phyloP scores from a whole-genome alignment of 2,113 vertebrate genomes.

The Xiphorhynchus elegans region DNA sequence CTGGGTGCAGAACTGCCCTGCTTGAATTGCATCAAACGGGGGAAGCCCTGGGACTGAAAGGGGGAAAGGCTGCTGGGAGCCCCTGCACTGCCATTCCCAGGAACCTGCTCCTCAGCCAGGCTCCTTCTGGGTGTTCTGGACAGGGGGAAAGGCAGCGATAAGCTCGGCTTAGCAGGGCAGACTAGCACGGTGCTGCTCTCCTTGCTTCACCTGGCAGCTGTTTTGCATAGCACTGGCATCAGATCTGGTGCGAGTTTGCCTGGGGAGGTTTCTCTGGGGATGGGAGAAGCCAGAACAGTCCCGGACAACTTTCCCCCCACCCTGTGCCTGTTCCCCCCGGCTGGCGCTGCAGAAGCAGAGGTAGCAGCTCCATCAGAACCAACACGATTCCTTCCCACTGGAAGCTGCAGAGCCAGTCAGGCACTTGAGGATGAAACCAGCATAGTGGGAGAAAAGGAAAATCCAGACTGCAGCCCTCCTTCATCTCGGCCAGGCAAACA shows the following conservation, averaged over 20 bases:
- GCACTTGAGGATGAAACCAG: background rate
- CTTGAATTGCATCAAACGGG: background rate
- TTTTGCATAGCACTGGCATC: slow-evolving; percentile 77
- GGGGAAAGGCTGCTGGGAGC: background rate
- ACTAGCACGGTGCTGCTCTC: background rate
- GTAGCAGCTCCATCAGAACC: background rate
- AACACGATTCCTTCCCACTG: background rate
- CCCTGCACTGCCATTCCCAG: background rate
- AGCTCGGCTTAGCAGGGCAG: background rate
- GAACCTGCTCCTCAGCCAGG: background rate
- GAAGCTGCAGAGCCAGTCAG: background rate
- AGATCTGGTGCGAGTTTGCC: slow-evolving; percentile 73
- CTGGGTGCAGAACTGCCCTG: background rate
- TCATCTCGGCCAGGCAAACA: background rate
- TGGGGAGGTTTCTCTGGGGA: slow-evolving; percentile 76
- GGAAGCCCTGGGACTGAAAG: background rate
- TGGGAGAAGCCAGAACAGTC: slow-evolving; percentile 62
- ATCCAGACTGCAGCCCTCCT: background rate
- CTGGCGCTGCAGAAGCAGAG: background rate
- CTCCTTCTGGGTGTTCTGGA: background rate
- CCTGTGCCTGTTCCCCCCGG: background rate
- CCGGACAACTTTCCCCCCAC: slow-evolving; percentile 42
- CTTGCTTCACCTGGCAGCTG: slow-evolving; percentile 57
- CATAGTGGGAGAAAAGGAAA: background rate
- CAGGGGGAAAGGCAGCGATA: background rate